These are phyloP conservation scores for Triplophysa bombifrons DNA, from an alignment of 2,797 vertebrate genomes.

Conservation along the genomic window DNA sequence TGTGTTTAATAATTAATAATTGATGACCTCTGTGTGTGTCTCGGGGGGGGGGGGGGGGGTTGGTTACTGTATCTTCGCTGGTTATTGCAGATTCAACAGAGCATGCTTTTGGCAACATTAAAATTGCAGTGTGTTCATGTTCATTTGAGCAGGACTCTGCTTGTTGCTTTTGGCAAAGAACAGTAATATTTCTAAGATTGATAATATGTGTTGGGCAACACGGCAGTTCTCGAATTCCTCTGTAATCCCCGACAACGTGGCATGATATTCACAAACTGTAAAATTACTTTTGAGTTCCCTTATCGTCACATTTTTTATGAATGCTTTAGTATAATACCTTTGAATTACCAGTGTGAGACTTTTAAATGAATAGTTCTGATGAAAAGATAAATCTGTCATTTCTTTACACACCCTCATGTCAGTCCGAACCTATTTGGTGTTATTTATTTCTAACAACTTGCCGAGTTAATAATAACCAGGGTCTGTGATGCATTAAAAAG, in stretches of 20 bases:
- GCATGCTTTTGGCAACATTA: slow-evolving; percentile 38
- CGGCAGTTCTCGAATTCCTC: slow-evolving; percentile 14
- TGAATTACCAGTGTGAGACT: background rate
- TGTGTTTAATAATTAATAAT: slow-evolving; percentile 1
- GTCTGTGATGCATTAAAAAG: background rate
- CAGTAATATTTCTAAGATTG: slow-evolving; percentile 33
- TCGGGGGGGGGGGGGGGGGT: background rate
- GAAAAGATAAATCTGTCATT: too few relatives aligned
- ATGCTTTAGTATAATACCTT: background rate
- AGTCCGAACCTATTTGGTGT: background rate
- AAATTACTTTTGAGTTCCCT: background rate
- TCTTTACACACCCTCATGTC: background rate
- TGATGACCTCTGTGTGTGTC: background rate
- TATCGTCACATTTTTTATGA: background rate
- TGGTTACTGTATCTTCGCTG: background rate
- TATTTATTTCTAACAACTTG: background rate
- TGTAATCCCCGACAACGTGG: slow-evolving; percentile 2
- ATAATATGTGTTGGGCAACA: slow-evolving; percentile 28
- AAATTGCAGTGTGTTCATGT: slow-evolving; percentile 39
- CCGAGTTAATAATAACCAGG: background rate
- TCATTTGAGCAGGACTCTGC: slow-evolving; percentile 38
- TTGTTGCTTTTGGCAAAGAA: slow-evolving; percentile 45
- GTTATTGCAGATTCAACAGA: slow-evolving; percentile 29
- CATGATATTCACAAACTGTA: background rate
- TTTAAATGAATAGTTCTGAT: background rate